Conservation (phyloP, 2,888 invertebrate species). For the Lochmaea capreae region DNA sequence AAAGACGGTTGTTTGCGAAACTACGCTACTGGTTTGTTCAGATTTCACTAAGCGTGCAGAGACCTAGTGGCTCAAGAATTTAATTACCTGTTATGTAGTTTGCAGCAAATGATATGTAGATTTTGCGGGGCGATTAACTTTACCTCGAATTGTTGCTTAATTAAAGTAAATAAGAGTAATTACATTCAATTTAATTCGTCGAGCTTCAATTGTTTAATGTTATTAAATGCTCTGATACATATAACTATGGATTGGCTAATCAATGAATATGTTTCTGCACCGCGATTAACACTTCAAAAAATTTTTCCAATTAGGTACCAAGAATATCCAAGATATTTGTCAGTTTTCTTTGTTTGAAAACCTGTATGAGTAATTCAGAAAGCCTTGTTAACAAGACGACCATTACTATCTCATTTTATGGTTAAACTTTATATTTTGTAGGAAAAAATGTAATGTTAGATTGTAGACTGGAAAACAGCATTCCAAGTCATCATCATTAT, state of each 20-base stretch:
- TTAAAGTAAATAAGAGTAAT: constrained; percentile 4
- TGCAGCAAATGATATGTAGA: constrained; percentile 23
- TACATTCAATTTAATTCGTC: constrained; percentile 7
- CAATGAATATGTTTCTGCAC: background rate
- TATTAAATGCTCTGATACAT: background rate
- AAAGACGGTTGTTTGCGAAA: background rate
- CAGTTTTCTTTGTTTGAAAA: too few species aligned
- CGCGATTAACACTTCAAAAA: background rate
- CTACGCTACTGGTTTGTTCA: background rate
- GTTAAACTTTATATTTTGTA: too few species aligned
- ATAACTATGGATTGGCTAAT: background rate
- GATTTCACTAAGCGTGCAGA: constrained; percentile 19
- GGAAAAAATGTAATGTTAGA: too few species aligned
- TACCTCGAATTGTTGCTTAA: constrained; percentile 9
- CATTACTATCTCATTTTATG: too few species aligned
- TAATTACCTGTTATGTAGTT: constrained; percentile 32
- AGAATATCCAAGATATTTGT: too few species aligned
- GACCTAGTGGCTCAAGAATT: constrained; percentile 24
- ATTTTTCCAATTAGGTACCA: background rate
- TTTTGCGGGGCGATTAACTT: constrained; percentile 22
- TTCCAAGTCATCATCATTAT: too few species aligned
- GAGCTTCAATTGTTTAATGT: background rate
- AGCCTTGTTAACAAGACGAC: too few species aligned
- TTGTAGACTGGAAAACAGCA: too few species aligned
- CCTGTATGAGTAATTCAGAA: too few species aligned